Percentiles rank a stretch among this genome's conserved stretches.
phyloP scores from a whole-genome alignment of 2,888 invertebrate genomes.

The Ypsolopha scabrella region DNA sequence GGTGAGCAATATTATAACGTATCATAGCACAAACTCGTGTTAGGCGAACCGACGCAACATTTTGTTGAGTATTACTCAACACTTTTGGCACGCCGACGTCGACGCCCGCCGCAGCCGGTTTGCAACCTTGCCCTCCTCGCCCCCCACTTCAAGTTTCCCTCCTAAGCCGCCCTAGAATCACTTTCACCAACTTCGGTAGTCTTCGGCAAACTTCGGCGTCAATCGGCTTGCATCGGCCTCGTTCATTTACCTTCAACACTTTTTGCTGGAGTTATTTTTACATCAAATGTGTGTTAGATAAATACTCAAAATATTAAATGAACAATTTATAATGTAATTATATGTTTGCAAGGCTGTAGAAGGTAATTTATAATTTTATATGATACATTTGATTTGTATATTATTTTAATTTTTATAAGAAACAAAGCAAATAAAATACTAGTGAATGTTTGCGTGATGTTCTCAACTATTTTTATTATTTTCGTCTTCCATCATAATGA shows the following conservation, averaged over 20 bases:
- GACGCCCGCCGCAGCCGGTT: constrained; percentile 46
- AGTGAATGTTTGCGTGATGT: no score
- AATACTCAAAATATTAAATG: neutral
- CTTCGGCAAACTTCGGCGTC: constrained; percentile 26
- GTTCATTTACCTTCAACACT: constrained; percentile 4
- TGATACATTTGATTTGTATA: no score
- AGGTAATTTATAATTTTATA: no score
- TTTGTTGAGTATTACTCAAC: constrained; percentile 59
- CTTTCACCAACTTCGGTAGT: constrained; percentile 49
- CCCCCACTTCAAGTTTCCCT: constrained; percentile 12
- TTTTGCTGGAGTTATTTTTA: neutral
- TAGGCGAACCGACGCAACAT: constrained; percentile 45
- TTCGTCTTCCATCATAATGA: no score
- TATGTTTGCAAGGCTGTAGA: no score
- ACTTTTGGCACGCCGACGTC: constrained; percentile 37
- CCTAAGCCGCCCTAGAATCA: constrained; percentile 30
- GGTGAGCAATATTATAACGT: neutral
- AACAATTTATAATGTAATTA: no score
- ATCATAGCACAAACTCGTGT: neutral
- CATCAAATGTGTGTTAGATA: neutral
- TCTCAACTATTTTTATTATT: no score
- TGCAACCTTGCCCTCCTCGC: constrained; percentile 52
- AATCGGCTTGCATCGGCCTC: constrained; percentile 30
- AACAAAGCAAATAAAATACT: no score
- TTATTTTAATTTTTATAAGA: no score